Evolutionary conservation across 2,113 vertebrate genomes (phyloP), one percentile per base, ranked within the genome.

Genomic region (Spea bombifrons): DNA sequence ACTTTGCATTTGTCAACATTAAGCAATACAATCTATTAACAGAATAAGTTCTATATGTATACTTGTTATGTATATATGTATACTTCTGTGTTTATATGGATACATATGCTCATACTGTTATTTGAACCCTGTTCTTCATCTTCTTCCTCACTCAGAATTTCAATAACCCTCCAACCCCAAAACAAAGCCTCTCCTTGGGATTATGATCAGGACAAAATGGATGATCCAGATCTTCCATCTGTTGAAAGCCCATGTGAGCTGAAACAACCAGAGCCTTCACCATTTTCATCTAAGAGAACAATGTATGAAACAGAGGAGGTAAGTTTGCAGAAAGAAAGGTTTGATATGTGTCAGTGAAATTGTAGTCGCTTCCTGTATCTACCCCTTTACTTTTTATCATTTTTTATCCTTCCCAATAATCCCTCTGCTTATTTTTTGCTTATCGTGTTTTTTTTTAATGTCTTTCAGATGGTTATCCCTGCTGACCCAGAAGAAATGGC

Each of bases 241-340:
- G 90, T 92, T 0, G 95, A 97, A 86, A 96, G 92, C 74, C 94
- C 94, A 1, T 97, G 95, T 50, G 94, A 95, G 83, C 84, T 97
- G 59, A 88, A 82, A 46, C 90, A 94, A 71, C 93, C 94, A 0
- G 91, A 90, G 82, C 94, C 94, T 72, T 96, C 95, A 0, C 95
- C 96, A 0, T 97, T 97, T 87, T 96, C 95, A 57, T 96, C 96
- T 82, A 96, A 94, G 86, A 92, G 95, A 83, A 96, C 95, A 75
- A 97, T 97, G 96, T 97, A 94, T 49, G 96, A 96, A 86, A 95
- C 94, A 0, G 96, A 97, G 71, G 96, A 97, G 93, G 96, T 96
- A 59, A 3, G 81, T 1, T 3, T 30, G 1, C 3, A 47, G 3
- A 0, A 52, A 8, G 12, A 9, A 49, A 43, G 15, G 15, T 16